A percentile compares a stretch with the other conserved stretches of the same genome.
These are phyloP conservation scores for Galeopsomyia nigrocyanea DNA, from an alignment of 2,888 invertebrate species.

Conservation along the genomic window DNA sequence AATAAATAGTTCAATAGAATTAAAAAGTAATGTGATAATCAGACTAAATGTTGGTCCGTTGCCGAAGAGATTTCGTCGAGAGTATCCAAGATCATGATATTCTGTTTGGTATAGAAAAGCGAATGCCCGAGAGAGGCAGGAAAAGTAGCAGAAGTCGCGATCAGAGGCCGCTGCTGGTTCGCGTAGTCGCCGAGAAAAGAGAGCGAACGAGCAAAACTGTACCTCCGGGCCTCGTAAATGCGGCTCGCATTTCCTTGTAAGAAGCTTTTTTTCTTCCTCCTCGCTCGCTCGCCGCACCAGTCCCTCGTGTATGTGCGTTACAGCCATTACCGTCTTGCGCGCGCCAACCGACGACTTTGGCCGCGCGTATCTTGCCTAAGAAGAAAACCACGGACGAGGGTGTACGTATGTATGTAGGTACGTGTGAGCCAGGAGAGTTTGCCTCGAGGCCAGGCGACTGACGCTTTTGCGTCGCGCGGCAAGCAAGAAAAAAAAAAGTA, in stretches of 20 bases:
- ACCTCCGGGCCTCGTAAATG: constrained; percentile 45
- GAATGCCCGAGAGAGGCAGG: constrained; percentile 33
- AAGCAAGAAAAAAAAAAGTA: constrained; percentile 17
- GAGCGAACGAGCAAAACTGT: constrained; percentile 36
- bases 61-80: too few relatives aligned
- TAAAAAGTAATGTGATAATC: too few relatives aligned
- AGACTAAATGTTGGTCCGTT: too few relatives aligned
- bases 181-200: too few relatives aligned
- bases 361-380: constrained; percentile 3
- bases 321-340: constrained; percentile 17
- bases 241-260: constrained; percentile 31
- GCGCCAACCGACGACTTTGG: not conserved
- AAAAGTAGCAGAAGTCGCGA: not conserved
- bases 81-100: too few relatives aligned
- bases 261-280: constrained; percentile 3
- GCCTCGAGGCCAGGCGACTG: too few relatives aligned
- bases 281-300: not conserved
- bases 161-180: constrained; percentile 3
- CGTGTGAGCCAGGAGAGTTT: too few relatives aligned
- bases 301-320: constrained; percentile 24
- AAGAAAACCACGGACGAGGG: not conserved
- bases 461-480: not conserved
- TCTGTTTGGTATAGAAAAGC: too few relatives aligned
- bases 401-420: not conserved
- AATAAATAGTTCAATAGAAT: too few relatives aligned